phyloP scores from a whole-genome alignment of 2,888 invertebrate genomes.

The Prionchulus punctatus region DNA sequence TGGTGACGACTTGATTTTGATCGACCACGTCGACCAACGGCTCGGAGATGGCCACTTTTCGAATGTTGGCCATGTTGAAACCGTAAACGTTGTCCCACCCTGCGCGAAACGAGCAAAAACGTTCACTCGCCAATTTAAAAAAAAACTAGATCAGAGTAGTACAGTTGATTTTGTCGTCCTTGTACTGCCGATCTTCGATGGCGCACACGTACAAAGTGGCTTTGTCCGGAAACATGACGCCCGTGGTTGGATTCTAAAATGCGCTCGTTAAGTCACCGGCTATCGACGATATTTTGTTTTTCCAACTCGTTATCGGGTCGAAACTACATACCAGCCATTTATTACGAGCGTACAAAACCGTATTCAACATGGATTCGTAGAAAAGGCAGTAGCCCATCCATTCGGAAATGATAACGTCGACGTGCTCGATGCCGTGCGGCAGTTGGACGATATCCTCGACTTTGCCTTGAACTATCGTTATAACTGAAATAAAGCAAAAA shows the following conservation, averaged over 20 bases:
- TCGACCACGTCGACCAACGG: conserved; percentile 97
- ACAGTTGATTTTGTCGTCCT: conserved; percentile 99
- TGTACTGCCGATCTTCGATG: conserved; percentile 82
- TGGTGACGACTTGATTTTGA: conserved; percentile 92
- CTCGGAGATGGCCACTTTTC: conserved; percentile 91
- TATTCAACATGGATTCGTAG: conserved; percentile 98
- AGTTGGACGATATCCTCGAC: conserved; percentile 73
- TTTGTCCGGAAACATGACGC: conserved; percentile 76
- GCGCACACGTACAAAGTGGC: conserved; percentile 80
- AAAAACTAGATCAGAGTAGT: conserved; percentile 16
- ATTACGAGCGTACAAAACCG: conserved; percentile 90
- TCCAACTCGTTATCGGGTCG: too few relatives aligned
- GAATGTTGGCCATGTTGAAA: conserved; percentile 96
- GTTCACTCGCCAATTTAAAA: background rate
- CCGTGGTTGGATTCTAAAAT: too few relatives aligned
- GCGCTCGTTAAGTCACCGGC: too few relatives aligned
- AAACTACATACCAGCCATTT: conserved; percentile 73
- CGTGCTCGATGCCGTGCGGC: conserved; percentile 68
- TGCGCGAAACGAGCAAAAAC: conserved; percentile 14
- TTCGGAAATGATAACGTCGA: conserved; percentile 74
- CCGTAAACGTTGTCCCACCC: conserved; percentile 99
- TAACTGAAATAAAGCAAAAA: conserved; percentile 23
- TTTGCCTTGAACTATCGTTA: conserved; percentile 44
- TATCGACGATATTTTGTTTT: too few relatives aligned
- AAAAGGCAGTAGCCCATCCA: conserved; percentile 79